Evolutionary conservation across 2,888 invertebrate species (phyloP).

Genomic region (Dascillus cervinus): DNA sequence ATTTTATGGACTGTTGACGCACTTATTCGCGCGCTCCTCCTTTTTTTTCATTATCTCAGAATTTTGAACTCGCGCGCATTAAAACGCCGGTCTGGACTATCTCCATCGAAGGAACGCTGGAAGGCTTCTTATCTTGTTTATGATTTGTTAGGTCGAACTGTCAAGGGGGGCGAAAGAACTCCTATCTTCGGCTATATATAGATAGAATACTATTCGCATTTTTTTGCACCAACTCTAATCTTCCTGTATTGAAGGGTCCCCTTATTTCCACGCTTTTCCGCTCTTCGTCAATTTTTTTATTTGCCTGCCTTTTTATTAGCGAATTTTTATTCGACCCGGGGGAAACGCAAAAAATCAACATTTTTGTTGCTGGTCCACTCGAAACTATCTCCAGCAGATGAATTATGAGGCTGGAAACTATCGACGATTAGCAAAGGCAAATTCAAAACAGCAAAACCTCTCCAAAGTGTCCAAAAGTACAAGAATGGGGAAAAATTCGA

Average conservation of each 20-base stretch:
- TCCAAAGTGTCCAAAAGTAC: too few relatives aligned
- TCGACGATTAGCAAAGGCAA: too few relatives aligned
- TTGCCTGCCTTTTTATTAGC: too few relatives aligned
- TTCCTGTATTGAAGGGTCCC: constrained; percentile 9
- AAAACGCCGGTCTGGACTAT: constrained; percentile 23
- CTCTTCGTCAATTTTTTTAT: too few relatives aligned
- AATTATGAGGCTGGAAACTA: too few relatives aligned
- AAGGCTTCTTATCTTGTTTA: constrained; percentile 30
- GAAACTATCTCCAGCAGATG: too few relatives aligned
- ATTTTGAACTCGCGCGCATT: constrained; percentile 17
- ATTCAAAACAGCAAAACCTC: too few relatives aligned
- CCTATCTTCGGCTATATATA: constrained; percentile 13
- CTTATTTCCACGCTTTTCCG: too few relatives aligned
- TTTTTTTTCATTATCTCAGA: constrained; percentile 27
- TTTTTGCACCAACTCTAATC: constrained; percentile 8
- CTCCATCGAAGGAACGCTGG: constrained; percentile 22
- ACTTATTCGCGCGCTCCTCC: constrained; percentile 28
- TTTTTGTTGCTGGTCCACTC: too few relatives aligned
- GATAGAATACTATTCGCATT: constrained; percentile 7
- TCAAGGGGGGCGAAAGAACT: constrained; percentile 18
- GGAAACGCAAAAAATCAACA: too few relatives aligned
- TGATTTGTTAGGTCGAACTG: constrained; percentile 30
- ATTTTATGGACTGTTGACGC: constrained; percentile 37
- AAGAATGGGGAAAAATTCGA: too few relatives aligned
- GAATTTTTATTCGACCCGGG: too few relatives aligned